Conservation (phyloP, 2,888 invertebrate species). For the Philhelius pedissequus region DNA sequence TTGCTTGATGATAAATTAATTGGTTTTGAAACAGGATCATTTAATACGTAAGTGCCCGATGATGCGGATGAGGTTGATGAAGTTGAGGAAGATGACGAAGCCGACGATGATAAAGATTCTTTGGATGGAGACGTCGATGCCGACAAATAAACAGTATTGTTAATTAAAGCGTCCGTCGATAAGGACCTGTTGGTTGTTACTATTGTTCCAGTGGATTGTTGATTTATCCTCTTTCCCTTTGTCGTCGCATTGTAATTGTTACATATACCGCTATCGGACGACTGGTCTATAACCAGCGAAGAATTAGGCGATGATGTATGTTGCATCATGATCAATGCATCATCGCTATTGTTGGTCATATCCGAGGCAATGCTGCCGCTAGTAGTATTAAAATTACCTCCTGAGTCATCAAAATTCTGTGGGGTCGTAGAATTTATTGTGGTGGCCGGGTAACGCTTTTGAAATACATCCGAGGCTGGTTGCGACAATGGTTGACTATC, state of each 20-base stretch:
- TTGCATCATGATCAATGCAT: slow-evolving; percentile 71
- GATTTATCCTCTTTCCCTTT: slow-evolving; percentile 21
- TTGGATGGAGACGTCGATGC: slow-evolving; percentile 58
- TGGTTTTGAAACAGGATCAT: slow-evolving; percentile 35
- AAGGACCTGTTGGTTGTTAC: slow-evolving; percentile 25
- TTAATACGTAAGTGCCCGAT: slow-evolving; percentile 54
- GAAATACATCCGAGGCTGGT: slow-evolving; percentile 35
- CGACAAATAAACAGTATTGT: slow-evolving; percentile 21
- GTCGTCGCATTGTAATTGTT: slow-evolving; percentile 41
- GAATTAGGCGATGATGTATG: slow-evolving; percentile 75
- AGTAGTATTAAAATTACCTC: slow-evolving; percentile 69
- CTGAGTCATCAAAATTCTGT: slow-evolving; percentile 74
- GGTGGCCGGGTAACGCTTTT: slow-evolving; percentile 55
- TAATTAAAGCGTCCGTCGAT: slow-evolving; percentile 31
- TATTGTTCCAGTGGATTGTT: slow-evolving; percentile 55
- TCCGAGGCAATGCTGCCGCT: slow-evolving; percentile 68
- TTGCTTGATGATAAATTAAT: slow-evolving; percentile 25
- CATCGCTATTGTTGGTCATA: slow-evolving; percentile 71
- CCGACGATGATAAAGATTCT: slow-evolving; percentile 50
- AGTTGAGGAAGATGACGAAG: slow-evolving; percentile 46
- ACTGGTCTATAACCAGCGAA: slow-evolving; percentile 73
- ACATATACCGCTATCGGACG: slow-evolving; percentile 74
- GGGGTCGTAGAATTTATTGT: slow-evolving; percentile 19
- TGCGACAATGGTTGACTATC: slow-evolving; percentile 47
- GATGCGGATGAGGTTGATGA: slow-evolving; percentile 42